Percentiles rank a stretch among this genome's conserved stretches.
These are phyloP conservation scores for Ophion ventricosus DNA, from an alignment of 2,888 invertebrate genomes.

Conservation along the genomic window DNA sequence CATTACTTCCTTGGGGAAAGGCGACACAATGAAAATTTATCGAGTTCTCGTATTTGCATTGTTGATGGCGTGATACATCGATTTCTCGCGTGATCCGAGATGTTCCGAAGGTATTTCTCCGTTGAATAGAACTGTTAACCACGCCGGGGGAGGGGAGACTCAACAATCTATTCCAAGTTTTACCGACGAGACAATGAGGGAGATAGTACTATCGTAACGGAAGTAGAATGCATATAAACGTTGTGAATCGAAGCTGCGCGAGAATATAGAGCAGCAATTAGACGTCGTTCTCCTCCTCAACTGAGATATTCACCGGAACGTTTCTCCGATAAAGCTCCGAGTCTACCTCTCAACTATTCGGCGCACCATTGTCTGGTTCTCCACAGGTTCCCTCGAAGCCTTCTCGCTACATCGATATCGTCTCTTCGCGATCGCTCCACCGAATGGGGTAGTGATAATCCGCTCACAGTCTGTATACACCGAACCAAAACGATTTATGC, in stretches of 20 bases:
- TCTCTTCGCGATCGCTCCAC: not conserved
- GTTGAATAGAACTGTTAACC: slow-evolving; percentile 43
- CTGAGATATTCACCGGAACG: slow-evolving; percentile 52
- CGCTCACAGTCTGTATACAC: not conserved
- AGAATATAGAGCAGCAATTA: slow-evolving; percentile 61
- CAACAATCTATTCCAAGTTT: slow-evolving; percentile 48
- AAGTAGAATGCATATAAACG: slow-evolving; percentile 35
- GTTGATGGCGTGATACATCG: slow-evolving; percentile 39
- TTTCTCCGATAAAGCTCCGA: slow-evolving; percentile 49
- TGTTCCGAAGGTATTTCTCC: slow-evolving; percentile 12
- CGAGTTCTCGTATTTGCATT: slow-evolving; percentile 20
- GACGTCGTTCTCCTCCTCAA: slow-evolving; percentile 48
- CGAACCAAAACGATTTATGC: not conserved
- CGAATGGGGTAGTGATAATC: slow-evolving; percentile 7
- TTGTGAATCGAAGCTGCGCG: slow-evolving; percentile 45
- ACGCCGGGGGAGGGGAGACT: slow-evolving; percentile 7
- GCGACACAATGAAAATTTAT: slow-evolving; percentile 38
- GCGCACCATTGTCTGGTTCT: slow-evolving; percentile 34
- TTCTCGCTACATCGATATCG: slow-evolving; percentile 19
- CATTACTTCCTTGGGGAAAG: not conserved
- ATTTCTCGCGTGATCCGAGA: slow-evolving; percentile 47
- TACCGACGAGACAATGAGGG: slow-evolving; percentile 24
- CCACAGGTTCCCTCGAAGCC: slow-evolving; percentile 12
- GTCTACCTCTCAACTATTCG: slow-evolving; percentile 23
- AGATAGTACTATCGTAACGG: slow-evolving; percentile 30